Evolutionary conservation across 2,113 vertebrate genomes (phyloP).

Genomic region (Tenrec ecaudatus): DNA sequence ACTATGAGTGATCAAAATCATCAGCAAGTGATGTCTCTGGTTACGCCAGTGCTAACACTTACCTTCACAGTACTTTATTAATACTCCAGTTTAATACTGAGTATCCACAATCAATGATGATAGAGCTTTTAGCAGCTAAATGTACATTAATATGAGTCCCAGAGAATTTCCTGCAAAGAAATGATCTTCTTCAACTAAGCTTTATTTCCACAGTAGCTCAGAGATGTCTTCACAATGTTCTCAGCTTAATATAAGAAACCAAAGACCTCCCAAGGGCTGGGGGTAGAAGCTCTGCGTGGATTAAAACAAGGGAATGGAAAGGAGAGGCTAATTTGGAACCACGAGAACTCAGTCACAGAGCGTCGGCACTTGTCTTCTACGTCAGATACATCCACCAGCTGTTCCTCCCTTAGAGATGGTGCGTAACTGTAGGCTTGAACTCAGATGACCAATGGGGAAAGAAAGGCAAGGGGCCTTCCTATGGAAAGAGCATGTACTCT

Average conservation of each 20-base stretch:
- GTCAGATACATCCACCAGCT: neutral
- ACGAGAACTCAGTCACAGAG: neutral
- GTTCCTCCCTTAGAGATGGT: slow-evolving; percentile 7
- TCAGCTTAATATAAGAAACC: neutral
- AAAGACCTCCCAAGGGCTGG: neutral
- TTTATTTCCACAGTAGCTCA: slow-evolving; percentile 24
- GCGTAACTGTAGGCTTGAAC: neutral
- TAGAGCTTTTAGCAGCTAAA: neutral
- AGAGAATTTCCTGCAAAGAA: slow-evolving; percentile 33
- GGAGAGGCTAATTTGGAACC: neutral
- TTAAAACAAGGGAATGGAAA: neutral
- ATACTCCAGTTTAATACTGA: neutral
- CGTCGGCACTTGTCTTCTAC: neutral
- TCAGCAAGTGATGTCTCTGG: neutral
- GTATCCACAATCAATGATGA: neutral
- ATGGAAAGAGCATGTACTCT: slow-evolving; percentile 22
- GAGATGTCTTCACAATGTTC: neutral
- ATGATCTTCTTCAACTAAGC: slow-evolving; percentile 31
- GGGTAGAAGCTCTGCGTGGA: neutral
- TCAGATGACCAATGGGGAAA: neutral
- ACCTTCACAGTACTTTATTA: slow-evolving; percentile 8
- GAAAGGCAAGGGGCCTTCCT: slow-evolving; percentile 10
- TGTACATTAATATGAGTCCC: slow-evolving; percentile 15
- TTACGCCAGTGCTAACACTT: neutral
- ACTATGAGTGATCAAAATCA: neutral